Evolutionary conservation across 2,888 invertebrate genomes (phyloP), one percentile per base, ranked within the genome.

Genomic region (Timandra comae): DNA sequence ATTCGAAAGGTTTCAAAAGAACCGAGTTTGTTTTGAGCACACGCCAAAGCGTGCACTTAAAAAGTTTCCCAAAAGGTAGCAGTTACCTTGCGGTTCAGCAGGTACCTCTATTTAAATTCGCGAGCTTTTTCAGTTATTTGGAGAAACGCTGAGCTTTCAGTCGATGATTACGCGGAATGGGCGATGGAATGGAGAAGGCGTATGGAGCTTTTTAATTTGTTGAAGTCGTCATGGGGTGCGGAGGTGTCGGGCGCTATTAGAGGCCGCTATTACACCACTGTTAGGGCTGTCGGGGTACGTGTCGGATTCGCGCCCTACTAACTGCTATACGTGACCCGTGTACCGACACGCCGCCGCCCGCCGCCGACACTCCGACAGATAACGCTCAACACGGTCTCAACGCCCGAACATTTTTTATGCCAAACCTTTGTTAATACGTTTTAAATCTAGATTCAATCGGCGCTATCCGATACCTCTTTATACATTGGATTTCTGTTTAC

Each of bases 181-280:
- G 46, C 60, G 57, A 53, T 52, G 51, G 43, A 49, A 52, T 49
- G 56, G 51, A 46, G 53, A 52, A 30, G 13, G 51, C 58, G 59
- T 71, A 66, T 46, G 41, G 66, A 68, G 67, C 68, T 78, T 81
- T 81, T 80, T 81, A 79, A 81, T 82, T 82, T 77, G 70, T 66
- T 69, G 59, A 63, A 71, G 66, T 62, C 65, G 60, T 55, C 46
- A 56, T 52, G 54, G 57, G 49, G 56, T 48, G 52, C 50, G 49
- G 61, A 65, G 67, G 70, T 70, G 72, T 70, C 73, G 58, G 52
- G 46, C 51, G 70, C 68, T 65, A 71, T 76, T 75, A 76, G 63
- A 63, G 65, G 64, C 62, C 54, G 67, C 74, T 71, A 80, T 81
- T 81, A 81, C 72, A 63, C 56, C 65, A 61, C 73, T 68, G 79